Evolutionary conservation across 2,888 invertebrate genomes (phyloP).

Genomic region (Xanthia togata): DNA sequence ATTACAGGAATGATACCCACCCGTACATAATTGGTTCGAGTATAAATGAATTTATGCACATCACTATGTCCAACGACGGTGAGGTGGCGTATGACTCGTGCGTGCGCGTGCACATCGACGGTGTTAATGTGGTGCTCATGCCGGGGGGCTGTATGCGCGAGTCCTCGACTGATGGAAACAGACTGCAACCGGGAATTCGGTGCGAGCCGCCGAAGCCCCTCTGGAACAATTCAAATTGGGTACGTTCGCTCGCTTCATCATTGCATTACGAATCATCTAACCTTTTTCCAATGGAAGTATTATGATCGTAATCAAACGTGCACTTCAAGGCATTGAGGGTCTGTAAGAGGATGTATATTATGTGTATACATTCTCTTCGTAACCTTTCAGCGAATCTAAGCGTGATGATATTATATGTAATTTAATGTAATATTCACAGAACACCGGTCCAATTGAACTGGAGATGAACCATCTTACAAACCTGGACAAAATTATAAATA

Average conservation of each 20-base stretch:
- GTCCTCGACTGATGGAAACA: constrained; percentile 10
- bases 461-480: constrained; percentile 68
- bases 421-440: constrained; percentile 50
- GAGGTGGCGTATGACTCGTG: constrained; percentile 79
- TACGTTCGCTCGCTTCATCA: constrained; percentile 16
- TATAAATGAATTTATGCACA: constrained; percentile 54
- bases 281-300: neutral
- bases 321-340: neutral
- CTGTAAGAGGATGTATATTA: neutral
- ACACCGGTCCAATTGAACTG: constrained; percentile 57
- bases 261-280: neutral
- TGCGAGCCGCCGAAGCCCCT: constrained; percentile 40
- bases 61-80: constrained; percentile 71
- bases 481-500: constrained; percentile 24
- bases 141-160: constrained; percentile 22
- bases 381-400: no score
- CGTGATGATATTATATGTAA: neutral
- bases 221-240: neutral
- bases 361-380: neutral
- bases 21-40: constrained; percentile 75
- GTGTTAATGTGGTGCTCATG: constrained; percentile 60
- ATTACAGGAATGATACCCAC: neutral
- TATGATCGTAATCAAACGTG: neutral
- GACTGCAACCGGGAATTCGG: neutral
- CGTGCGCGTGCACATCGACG: constrained; percentile 62